Evolutionary conservation across 2,888 invertebrate genomes (phyloP).

Genomic region (Hydraecia micacea): DNA sequence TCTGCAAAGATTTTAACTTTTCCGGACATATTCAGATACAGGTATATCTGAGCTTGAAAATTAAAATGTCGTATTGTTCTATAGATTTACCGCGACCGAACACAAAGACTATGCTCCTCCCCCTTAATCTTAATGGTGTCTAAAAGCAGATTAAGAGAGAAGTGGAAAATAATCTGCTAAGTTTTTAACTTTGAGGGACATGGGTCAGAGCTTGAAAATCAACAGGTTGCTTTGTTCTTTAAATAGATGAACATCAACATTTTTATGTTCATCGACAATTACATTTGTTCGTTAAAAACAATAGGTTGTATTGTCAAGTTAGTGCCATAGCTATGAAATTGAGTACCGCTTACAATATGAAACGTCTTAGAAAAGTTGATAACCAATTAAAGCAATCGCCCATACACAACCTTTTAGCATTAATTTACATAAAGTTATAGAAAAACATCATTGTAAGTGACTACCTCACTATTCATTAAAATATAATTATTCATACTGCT

Average conservation of each 20-base stretch:
- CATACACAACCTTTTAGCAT: not conserved
- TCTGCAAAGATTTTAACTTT: not conserved
- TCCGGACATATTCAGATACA: not conserved
- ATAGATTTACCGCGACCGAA: not conserved
- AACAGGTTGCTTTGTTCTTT: not conserved
- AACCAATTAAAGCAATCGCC: not conserved
- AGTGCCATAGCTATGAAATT: not conserved
- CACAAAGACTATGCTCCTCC: not conserved
- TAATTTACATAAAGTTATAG: conserved; percentile 13
- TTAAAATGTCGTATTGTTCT: not conserved
- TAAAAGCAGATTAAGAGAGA: not conserved
- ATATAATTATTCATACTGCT: conserved; percentile 6
- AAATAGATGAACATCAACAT: not conserved
- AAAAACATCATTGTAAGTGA: not conserved
- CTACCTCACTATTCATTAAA: not conserved
- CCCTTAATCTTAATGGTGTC: not conserved
- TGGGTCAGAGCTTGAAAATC: not conserved
- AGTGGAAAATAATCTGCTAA: not conserved
- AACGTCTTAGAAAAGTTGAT: not conserved
- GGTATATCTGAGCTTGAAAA: not conserved
- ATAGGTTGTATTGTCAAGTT: not conserved
- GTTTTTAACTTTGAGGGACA: not conserved
- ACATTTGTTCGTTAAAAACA: not conserved
- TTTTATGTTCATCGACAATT: not conserved
- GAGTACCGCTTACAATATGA: not conserved